Base-by-base conservation (phyloP, 2,888 invertebrate genomes). In the Drosophila falleni region DNA sequence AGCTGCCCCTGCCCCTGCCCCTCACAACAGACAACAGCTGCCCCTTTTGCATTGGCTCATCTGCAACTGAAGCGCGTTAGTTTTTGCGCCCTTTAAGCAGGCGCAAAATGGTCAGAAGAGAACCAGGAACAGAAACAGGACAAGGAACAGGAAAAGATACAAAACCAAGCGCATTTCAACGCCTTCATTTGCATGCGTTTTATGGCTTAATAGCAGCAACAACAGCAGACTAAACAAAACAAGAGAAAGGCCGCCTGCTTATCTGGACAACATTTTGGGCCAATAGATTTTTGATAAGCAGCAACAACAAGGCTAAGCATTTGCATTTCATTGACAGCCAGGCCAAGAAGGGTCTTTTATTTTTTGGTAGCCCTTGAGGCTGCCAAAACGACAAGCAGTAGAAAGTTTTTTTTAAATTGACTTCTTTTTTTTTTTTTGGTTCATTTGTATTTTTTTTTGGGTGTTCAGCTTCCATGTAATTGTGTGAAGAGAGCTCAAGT, bases 151-250 rank as follows among this genome's bases (percentile, higher is more conserved):
- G 44, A 64, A 44, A 42, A 46, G 49, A 37, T 31, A n/a, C 56
- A 46, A 44, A 59, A 13, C 47, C 44, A 64, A 78, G 77, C 70
- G 79, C 89, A 87, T 90, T 89, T 89, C 89, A 90, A 89, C 89
- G 90, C 89, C 86, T 88, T 90, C 90, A 90, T 89, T 89, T 89
- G 89, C 90, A 90, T 90, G 83, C 86, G 81, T 90, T 89, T 84
- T 90, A 90, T 90, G 90, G 89, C 90, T 90, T 90, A 90, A 90
- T 90, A 85, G 78, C 10, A 41, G 19, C 64, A 44, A 31, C 35
- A 11, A 6, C 35, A 11, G 19, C 11, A 6, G 16, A n/a, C 4
- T 15, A 5, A 33, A 23, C 23, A 42, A 19, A 54, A 62, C 50
- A 59, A 58, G 55, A 65, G 49, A 68, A 49, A 35, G 68, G 60